phyloP scores from a whole-genome alignment of 2,797 vertebrate species.

The Adrianichthys oophorus region DNA sequence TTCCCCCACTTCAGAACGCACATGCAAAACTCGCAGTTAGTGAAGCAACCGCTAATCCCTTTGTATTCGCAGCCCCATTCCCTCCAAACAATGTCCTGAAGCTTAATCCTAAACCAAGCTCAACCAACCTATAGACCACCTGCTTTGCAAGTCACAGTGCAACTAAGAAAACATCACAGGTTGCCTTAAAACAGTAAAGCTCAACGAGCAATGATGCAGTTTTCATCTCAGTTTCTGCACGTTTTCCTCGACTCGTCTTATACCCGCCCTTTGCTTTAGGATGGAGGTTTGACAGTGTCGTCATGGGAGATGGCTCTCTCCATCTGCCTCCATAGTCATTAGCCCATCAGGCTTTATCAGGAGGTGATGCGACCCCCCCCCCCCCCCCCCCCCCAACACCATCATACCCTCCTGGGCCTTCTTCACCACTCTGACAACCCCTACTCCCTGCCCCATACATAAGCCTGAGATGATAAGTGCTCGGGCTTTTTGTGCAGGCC shows the following conservation, averaged over 20 bases:
- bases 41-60: slow-evolving; percentile 78
- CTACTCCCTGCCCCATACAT: slow-evolving; percentile 72
- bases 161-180: slow-evolving; percentile 29
- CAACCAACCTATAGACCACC: slow-evolving; percentile 72
- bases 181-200: slow-evolving; percentile 5
- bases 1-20: slow-evolving; percentile 32
- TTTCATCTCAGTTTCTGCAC: background rate
- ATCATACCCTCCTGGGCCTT: slow-evolving; percentile 45
- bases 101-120: slow-evolving; percentile 71
- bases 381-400: background rate
- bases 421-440: slow-evolving; percentile 66
- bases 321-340: slow-evolving; percentile 78
- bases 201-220: background rate
- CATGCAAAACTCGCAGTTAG: slow-evolving; percentile 57
- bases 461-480: slow-evolving; percentile 81
- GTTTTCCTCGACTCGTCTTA: slow-evolving; percentile 2
- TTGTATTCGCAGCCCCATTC: slow-evolving; percentile 80
- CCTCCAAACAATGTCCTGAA: slow-evolving; percentile 75
- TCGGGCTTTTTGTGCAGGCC: slow-evolving; percentile 68
- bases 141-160: slow-evolving; percentile 58
- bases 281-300: slow-evolving; percentile 56
- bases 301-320: slow-evolving; percentile 68
- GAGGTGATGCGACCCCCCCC: slow-evolving; percentile 38
- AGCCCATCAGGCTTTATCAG: slow-evolving; percentile 73
- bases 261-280: slow-evolving; percentile 39